Conservation (phyloP, 2,888 invertebrate genomes). For the Nephrocerus scutellatus region DNA sequence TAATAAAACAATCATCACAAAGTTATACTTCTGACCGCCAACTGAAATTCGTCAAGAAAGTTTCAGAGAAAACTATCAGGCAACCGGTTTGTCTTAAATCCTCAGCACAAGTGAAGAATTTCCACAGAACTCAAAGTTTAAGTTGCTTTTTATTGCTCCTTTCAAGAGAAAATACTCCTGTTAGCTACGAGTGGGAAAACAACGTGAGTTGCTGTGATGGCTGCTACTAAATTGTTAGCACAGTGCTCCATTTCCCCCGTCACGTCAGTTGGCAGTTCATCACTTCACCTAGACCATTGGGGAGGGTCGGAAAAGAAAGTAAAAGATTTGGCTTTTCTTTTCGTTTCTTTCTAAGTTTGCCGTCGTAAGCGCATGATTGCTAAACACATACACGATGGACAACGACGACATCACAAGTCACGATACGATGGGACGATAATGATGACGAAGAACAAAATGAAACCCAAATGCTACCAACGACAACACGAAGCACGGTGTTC, state of each 20-base stretch:
- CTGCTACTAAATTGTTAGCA: constrained; percentile 15
- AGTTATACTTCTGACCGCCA: too few relatives aligned
- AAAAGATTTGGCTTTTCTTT: constrained; percentile 16
- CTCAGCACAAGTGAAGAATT: constrained; percentile 42
- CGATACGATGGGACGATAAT: too few relatives aligned
- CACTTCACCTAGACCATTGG: not conserved
- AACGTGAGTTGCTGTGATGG: too few relatives aligned
- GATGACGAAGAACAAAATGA: too few relatives aligned
- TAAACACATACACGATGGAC: too few relatives aligned
- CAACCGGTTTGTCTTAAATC: constrained; percentile 41
- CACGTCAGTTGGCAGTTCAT: constrained; percentile 1
- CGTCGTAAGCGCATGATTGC: constrained; percentile 19
- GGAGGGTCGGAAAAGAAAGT: constrained; percentile 11
- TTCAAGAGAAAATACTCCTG: constrained; percentile 3
- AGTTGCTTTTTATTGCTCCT: constrained; percentile 31
- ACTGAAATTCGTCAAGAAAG: too few relatives aligned
- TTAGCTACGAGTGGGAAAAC: not conserved
- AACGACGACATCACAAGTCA: too few relatives aligned
- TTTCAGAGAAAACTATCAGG: too few relatives aligned
- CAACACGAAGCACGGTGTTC: too few relatives aligned
- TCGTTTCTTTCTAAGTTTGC: constrained; percentile 1
- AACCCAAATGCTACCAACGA: too few relatives aligned
- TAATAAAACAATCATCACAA: too few relatives aligned
- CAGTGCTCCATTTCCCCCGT: constrained; percentile 6
- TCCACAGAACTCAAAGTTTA: constrained; percentile 38